Evolutionary conservation across 2,113 vertebrate species (phyloP).

Genomic region (Nyctereutes procyonoides): DNA sequence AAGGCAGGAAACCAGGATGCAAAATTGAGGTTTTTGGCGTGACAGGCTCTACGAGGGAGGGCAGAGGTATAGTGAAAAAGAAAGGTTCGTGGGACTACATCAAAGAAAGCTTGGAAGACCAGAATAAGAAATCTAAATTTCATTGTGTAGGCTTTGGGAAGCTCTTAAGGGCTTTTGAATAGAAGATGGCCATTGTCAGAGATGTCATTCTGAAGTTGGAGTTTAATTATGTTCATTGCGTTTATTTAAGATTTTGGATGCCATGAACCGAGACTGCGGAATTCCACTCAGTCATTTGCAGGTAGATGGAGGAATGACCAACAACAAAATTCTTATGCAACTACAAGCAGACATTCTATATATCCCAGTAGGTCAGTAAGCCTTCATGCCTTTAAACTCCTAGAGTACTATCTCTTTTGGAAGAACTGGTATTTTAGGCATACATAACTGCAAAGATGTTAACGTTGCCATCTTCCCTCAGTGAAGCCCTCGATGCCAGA

Average conservation of each 20-base stretch:
- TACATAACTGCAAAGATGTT: not conserved
- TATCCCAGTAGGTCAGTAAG: conserved; percentile 94
- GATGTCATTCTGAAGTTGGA: not conserved
- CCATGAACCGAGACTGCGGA: conserved; percentile 98
- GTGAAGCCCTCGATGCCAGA: conserved; percentile 96
- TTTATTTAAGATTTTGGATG: conserved; percentile 94
- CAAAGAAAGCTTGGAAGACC: not conserved
- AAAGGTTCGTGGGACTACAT: not conserved
- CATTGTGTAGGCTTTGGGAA: not conserved
- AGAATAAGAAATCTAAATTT: not conserved
- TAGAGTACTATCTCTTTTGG: not conserved
- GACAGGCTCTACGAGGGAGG: not conserved
- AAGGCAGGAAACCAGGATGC: not conserved
- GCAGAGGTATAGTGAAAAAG: not conserved
- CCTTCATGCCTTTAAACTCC: not conserved
- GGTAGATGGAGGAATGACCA: conserved; percentile 97
- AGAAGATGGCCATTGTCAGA: not conserved
- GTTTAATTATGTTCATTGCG: conserved; percentile 10
- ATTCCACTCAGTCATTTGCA: conserved; percentile 93
- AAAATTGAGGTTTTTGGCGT: not conserved
- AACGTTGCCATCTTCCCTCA: conserved; percentile 79
- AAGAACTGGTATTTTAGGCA: conserved; percentile 8
- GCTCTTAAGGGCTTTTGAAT: not conserved
- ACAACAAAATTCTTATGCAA: conserved; percentile 95
- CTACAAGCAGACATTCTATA: conserved; percentile 96